Evolutionary conservation across 2,888 invertebrate species (phyloP).

Genomic region (Leptinotarsa tumamoca): DNA sequence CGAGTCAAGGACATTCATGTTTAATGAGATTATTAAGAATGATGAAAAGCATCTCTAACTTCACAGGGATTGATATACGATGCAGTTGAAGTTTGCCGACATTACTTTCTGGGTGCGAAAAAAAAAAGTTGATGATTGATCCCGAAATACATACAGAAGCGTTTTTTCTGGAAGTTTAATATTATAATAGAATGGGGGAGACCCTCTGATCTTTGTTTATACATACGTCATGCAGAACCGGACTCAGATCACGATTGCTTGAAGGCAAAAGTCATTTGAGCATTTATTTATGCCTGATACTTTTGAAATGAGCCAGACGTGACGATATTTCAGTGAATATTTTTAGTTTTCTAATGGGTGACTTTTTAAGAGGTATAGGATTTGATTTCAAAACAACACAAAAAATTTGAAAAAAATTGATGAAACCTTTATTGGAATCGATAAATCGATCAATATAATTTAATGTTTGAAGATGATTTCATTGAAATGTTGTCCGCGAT

Average conservation of each 20-base stretch:
- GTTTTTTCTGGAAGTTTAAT: background rate
- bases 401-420: no score
- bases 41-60: background rate
- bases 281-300: no score
- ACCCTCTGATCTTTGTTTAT: background rate
- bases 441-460: no score
- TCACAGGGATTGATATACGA: constrained; percentile 12
- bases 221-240: background rate
- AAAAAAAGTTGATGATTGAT: background rate
- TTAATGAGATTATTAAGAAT: background rate
- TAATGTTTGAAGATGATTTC: no score
- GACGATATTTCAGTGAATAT: no score
- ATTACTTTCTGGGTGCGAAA: background rate
- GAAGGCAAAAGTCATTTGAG: no score
- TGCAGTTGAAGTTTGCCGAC: background rate
- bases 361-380: no score
- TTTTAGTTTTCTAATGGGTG: no score
- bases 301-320: no score
- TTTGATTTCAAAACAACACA: no score
- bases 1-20: constrained; percentile 3
- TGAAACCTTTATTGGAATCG: no score
- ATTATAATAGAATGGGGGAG: background rate
- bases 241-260: background rate
- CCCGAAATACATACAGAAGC: background rate
- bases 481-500: no score